phyloP scores from a whole-genome alignment of 2,113 vertebrate genomes.

The Thomomys bottae region DNA sequence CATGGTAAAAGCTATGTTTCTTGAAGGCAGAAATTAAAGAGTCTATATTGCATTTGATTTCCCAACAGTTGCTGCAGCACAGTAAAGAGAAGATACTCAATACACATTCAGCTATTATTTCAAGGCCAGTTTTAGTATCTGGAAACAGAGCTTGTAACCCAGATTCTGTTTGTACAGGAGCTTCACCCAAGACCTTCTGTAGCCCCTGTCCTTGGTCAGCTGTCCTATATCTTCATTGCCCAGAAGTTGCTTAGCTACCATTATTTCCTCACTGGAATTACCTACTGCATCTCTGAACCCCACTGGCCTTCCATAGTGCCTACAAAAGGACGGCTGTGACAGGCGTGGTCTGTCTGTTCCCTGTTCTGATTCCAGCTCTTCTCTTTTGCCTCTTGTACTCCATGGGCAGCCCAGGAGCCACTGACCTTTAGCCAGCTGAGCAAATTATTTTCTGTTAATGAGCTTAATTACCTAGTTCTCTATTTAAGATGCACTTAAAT shows the following conservation, averaged over 20 bases:
- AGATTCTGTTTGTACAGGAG: not conserved
- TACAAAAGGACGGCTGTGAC: not conserved
- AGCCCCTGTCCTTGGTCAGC: not conserved
- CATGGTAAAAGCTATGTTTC: not conserved
- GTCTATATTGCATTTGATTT: not conserved
- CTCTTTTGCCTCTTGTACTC: conserved; percentile 20
- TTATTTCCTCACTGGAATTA: not conserved
- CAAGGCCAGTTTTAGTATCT: not conserved
- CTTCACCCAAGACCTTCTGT: not conserved
- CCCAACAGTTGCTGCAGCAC: not conserved
- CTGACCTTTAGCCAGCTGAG: conserved; percentile 52
- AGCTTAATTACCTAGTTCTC: conserved; percentile 70
- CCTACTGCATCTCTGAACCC: not conserved
- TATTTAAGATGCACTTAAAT: conserved; percentile 58
- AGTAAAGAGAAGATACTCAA: not conserved
- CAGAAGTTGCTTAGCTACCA: not conserved
- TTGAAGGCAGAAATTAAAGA: not conserved
- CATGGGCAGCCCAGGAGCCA: not conserved
- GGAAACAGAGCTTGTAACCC: not conserved
- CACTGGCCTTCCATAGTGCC: not conserved
- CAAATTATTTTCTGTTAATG: conserved; percentile 74
- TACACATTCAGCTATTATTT: not conserved
- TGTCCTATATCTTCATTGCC: not conserved
- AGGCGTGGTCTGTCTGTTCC: fast-evolving
- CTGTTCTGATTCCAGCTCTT: not conserved